phyloP scores from a whole-genome alignment of 2,113 vertebrate genomes.

The Pleuronectes platessa region DNA sequence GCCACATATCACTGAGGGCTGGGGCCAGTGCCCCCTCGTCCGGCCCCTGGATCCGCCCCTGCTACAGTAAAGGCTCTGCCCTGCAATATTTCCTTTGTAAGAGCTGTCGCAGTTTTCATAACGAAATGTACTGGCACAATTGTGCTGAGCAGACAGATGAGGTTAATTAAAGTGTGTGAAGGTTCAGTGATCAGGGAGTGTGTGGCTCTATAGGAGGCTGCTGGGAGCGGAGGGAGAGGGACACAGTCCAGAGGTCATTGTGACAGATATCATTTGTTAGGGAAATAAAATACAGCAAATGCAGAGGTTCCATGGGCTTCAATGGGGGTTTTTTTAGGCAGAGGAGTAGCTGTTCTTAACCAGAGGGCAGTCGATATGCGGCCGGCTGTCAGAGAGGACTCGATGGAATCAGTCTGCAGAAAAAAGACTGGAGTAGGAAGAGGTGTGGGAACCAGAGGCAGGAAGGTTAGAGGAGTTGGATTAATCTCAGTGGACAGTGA shows the following conservation, averaged over 20 bases:
- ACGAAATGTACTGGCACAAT: neutral
- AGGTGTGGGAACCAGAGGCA: neutral
- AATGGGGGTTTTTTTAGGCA: conserved; percentile 10
- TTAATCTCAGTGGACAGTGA: conserved; percentile 7
- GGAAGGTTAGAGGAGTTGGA: neutral
- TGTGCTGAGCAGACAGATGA: conserved; percentile 24
- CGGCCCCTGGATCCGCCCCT: no score
- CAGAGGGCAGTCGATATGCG: neutral
- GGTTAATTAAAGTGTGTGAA: conserved; percentile 23
- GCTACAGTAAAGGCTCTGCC: neutral
- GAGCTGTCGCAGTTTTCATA: neutral
- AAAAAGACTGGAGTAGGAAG: neutral
- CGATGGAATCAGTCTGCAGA: conserved; percentile 1
- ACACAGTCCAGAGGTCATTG: neutral
- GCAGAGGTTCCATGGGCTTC: neutral
- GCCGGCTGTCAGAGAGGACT: no score
- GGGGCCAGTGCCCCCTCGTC: no score
- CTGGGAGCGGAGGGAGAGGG: neutral
- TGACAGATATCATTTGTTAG: neutral
- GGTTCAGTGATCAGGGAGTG: neutral
- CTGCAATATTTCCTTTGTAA: neutral
- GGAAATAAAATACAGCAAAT: neutral
- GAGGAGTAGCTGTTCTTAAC: conserved; percentile 33
- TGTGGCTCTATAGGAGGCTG: neutral
- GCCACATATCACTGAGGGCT: no score